These are phyloP conservation scores for Fissipunctia ypsillon DNA, from an alignment of 2,888 invertebrate genomes.

Conservation along the genomic window DNA sequence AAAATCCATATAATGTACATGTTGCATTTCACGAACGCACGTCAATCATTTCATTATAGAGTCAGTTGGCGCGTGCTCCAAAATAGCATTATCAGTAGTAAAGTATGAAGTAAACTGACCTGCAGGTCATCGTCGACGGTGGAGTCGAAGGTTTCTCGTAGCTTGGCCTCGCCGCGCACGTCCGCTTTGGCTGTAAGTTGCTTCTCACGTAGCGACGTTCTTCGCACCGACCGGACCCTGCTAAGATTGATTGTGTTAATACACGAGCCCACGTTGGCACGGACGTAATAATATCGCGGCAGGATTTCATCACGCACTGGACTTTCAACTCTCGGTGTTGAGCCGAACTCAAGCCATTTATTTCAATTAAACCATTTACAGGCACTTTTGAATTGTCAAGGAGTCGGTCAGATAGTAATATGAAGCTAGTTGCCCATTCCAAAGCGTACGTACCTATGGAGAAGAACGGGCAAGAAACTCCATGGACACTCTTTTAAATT, in stretches of 20 bases:
- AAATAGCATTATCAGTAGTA: background rate
- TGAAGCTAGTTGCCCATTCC: too few species aligned
- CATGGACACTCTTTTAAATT: too few species aligned
- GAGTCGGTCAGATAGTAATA: too few species aligned
- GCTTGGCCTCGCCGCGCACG: slow-evolving; percentile 97
- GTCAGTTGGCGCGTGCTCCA: background rate
- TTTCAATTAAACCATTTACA: too few species aligned
- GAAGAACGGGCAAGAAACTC: too few species aligned
- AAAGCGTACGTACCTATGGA: too few species aligned
- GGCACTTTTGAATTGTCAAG: too few species aligned
- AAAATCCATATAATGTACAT: background rate
- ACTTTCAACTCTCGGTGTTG: too few species aligned
- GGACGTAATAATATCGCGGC: too few species aligned
- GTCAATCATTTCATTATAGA: background rate
- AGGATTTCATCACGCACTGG: too few species aligned
- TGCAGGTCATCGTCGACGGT: slow-evolving; percentile 85
- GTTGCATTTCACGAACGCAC: background rate
- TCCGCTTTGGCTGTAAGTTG: slow-evolving; percentile 98
- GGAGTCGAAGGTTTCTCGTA: slow-evolving; percentile 87
- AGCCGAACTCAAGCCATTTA: too few species aligned
- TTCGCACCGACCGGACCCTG: slow-evolving; percentile 97
- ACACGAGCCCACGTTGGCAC: too few species aligned
- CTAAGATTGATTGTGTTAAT: slow-evolving; percentile 33
- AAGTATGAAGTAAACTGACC: slow-evolving; percentile 70
- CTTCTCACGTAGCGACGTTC: slow-evolving; percentile 98